phyloP scores from a whole-genome alignment of 2,888 invertebrate species.

The Xylota sylvarum region DNA sequence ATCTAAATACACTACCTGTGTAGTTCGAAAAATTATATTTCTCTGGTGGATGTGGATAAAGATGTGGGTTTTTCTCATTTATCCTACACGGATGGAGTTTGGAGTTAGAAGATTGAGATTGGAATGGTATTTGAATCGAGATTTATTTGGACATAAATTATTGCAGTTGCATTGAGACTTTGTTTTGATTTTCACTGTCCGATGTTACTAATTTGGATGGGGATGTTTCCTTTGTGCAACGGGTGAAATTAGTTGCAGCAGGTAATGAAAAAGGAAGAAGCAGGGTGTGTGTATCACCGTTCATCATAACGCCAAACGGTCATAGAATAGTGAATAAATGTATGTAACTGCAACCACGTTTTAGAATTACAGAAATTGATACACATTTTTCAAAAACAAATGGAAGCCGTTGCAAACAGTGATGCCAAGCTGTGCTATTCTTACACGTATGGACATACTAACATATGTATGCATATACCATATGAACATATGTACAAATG shows the following conservation, averaged over 20 bases:
- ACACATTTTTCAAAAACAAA: not conserved
- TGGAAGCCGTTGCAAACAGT: conserved; percentile 6
- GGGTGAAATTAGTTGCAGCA: not conserved
- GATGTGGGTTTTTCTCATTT: not conserved
- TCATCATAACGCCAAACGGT: not conserved
- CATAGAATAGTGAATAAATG: not conserved
- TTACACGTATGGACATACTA: too few relatives aligned
- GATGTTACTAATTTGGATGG: not conserved
- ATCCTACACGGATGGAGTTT: not conserved
- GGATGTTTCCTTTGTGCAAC: not conserved
- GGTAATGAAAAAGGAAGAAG: not conserved
- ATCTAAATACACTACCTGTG: not conserved
- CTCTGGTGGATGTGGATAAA: not conserved
- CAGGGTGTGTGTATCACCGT: not conserved
- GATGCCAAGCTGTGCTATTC: conserved; percentile 9
- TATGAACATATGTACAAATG: too few relatives aligned
- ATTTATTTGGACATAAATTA: not conserved
- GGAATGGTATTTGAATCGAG: not conserved
- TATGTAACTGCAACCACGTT: not conserved
- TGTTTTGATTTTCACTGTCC: not conserved
- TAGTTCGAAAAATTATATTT: conserved; percentile 15
- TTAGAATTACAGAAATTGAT: not conserved
- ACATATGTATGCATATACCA: too few relatives aligned
- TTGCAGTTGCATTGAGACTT: not conserved
- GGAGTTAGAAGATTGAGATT: not conserved